phyloP scores from a whole-genome alignment of 2,113 vertebrate genomes.

The Brevimyrus niger region DNA sequence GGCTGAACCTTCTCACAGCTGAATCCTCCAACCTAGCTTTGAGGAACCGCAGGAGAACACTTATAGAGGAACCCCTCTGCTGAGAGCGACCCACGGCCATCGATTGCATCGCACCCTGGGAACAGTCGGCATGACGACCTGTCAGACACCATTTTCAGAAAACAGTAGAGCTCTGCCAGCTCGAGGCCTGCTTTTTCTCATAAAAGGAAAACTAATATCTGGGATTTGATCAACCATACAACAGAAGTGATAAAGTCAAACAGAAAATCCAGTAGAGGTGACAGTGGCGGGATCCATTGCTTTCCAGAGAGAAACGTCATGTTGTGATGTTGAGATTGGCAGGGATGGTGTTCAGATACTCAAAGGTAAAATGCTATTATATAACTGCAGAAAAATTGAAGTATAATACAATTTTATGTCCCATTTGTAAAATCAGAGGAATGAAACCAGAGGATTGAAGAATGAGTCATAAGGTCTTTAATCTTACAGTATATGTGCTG shows the following conservation, averaged over 20 bases:
- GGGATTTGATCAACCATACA: constrained; percentile 5
- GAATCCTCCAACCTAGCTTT: not conserved
- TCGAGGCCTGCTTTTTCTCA: not conserved
- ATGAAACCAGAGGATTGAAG: not conserved
- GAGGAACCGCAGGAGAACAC: not conserved
- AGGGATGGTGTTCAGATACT: not conserved
- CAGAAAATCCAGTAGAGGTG: not conserved
- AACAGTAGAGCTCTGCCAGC: not conserved
- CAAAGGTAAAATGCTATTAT: not conserved
- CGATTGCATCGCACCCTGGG: not conserved
- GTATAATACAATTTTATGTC: not conserved
- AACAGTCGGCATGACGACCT: not conserved
- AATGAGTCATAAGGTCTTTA: not conserved
- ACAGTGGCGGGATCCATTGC: not conserved
- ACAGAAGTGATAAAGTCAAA: constrained; percentile 2
- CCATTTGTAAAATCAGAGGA: not conserved
- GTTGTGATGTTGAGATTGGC: not conserved
- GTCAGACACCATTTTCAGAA: not conserved
- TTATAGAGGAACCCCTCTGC: not conserved
- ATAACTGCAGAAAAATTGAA: not conserved
- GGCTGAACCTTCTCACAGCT: not conserved
- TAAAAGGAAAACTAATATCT: constrained; percentile 16
- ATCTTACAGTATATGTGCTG: not conserved
- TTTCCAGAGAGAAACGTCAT: not conserved
- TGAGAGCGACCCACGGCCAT: not conserved